A percentile compares a stretch with the other conserved stretches of the same genome.
These are phyloP conservation scores for Montipora capitata DNA, from an alignment of 92 coral and sea anemone species.

Conservation along the genomic window DNA sequence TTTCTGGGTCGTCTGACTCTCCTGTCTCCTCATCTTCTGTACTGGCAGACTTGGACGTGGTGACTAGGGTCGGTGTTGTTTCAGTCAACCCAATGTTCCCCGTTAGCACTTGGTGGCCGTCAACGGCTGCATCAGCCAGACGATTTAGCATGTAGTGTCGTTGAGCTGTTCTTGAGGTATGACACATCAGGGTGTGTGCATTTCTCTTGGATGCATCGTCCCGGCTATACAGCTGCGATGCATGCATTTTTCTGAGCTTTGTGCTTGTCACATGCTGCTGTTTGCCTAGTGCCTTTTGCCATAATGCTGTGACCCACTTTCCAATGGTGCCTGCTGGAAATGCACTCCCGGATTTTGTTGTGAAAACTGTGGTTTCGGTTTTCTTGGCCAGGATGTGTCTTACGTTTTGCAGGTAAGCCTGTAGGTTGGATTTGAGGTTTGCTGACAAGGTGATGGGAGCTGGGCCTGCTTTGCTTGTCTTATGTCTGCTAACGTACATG, in stretches of 20 bases:
- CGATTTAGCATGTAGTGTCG: background rate
- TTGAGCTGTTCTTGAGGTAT: background rate
- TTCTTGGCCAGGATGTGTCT: background rate
- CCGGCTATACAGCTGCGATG: background rate
- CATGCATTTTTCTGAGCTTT: background rate
- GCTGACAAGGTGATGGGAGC: background rate
- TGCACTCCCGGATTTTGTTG: background rate
- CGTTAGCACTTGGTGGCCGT: background rate
- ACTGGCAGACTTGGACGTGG: background rate
- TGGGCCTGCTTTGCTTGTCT: slow-evolving; percentile 2
- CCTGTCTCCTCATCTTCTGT: background rate
- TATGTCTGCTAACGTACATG: background rate
- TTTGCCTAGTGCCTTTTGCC: slow-evolving; percentile 3
- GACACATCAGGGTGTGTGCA: background rate
- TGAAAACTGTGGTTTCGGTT: background rate
- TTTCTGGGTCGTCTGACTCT: background rate
- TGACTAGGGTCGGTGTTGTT: background rate
- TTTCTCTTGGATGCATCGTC: background rate
- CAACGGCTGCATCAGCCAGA: background rate
- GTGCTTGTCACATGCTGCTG: background rate
- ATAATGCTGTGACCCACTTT: background rate
- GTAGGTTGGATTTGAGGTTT: background rate
- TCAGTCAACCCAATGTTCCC: background rate
- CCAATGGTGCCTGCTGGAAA: slow-evolving; percentile 3
- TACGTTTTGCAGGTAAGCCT: too few species aligned